Conservation (phyloP, 2,888 invertebrate species). For the Leucophenga montana region DNA sequence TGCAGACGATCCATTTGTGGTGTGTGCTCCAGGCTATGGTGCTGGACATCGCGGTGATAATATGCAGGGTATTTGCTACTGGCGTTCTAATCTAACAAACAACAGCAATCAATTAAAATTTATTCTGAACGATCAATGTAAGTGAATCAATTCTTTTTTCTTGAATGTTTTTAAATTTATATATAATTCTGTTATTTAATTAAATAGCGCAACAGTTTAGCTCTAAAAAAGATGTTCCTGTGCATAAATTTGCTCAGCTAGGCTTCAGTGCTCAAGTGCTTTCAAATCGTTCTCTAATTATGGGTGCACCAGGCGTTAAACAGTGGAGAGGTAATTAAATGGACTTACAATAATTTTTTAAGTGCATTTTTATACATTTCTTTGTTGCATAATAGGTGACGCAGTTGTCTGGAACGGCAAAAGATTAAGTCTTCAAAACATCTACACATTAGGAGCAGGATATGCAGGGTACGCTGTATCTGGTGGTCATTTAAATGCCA, state of each 20-base stretch:
- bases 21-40: slow-evolving; percentile 54
- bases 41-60: slow-evolving; percentile 58
- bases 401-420: neutral
- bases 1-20: slow-evolving; percentile 61
- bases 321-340: slow-evolving; percentile 69
- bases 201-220: neutral
- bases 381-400: neutral
- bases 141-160: neutral
- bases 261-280: slow-evolving; percentile 71
- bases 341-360: neutral
- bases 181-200: too few relatives aligned
- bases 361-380: neutral
- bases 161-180: neutral
- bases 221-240: neutral
- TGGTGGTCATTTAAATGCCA: slow-evolving; percentile 70
- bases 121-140: neutral
- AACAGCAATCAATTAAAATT: neutral
- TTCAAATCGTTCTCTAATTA: slow-evolving; percentile 69
- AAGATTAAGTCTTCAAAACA: slow-evolving; percentile 18
- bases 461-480: slow-evolving; percentile 68
- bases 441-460: slow-evolving; percentile 30
- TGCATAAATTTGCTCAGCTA: slow-evolving; percentile 58
- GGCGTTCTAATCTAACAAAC: slow-evolving; percentile 52
- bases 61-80: slow-evolving; percentile 73
- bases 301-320: slow-evolving; percentile 71